phyloP scores from a whole-genome alignment of 1,140 invertebrate species.

The Trichonephila clavipes region DNA sequence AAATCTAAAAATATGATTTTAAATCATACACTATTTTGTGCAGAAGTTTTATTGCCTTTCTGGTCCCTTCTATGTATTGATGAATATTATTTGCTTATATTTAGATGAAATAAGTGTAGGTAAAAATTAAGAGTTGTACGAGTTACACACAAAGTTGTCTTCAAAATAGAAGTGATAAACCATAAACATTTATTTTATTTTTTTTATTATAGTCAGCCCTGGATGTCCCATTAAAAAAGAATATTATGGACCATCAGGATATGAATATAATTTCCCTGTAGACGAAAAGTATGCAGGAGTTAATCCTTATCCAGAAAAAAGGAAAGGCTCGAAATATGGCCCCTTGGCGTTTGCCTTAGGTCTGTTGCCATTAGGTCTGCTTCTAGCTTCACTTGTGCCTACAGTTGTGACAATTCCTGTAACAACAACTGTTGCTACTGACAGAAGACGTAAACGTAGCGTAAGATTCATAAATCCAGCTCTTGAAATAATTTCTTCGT shows the following conservation, averaged over 20 bases:
- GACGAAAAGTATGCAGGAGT: conserved; percentile 20
- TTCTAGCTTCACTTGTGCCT: conserved; percentile 69
- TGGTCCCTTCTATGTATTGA: too few species aligned
- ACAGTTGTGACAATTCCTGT: conserved; percentile 73
- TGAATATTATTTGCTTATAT: too few species aligned
- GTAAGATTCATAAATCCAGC: conserved; percentile 62
- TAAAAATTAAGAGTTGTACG: too few species aligned
- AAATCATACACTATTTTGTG: too few species aligned
- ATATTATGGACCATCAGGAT: conserved; percentile 34
- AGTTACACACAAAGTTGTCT: too few species aligned
- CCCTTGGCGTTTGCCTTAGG: conserved; percentile 73
- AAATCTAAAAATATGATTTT: too few species aligned
- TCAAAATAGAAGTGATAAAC: too few species aligned
- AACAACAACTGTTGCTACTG: conserved; percentile 65
- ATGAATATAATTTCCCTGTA: conserved; percentile 23
- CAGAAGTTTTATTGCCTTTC: too few species aligned
- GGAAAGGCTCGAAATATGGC: conserved; percentile 65
- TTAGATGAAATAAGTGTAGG: too few species aligned
- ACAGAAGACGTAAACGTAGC: conserved; percentile 56
- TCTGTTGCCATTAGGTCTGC: conserved; percentile 65
- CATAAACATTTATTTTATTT: not conserved
- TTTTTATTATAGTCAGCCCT: not conserved
- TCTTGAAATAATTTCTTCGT: conserved; percentile 57
- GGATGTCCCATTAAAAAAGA: conserved; percentile 43
- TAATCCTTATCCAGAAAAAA: conserved; percentile 51